Base-by-base conservation (phyloP, 2,888 invertebrate species). In the Mythimna ferrago region DNA sequence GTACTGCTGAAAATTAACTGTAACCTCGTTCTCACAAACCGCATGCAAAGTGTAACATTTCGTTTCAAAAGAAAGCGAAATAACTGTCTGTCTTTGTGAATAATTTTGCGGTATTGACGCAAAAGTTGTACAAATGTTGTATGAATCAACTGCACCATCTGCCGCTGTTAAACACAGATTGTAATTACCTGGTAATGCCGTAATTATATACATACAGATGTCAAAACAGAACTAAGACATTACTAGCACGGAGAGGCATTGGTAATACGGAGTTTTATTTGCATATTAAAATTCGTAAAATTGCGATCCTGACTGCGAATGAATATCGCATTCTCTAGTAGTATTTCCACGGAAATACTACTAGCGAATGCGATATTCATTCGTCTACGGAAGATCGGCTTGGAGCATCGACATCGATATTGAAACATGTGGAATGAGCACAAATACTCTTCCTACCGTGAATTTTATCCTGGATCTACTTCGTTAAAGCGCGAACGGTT, bases 401-500 rank as follows among this genome's bases (percentile, higher is more conserved):
- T 51, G 41, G 56, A 32, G 51, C 48, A 64, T 54, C 56, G 51
- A 51, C 58, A 35, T 61, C 21, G 62, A 57, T 72, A 79, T 60
- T 54, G 48, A 67, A 64, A 66, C 66, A 14, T 68, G 51, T 56
- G 54, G 53, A 66, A 68, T 51, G 56, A 68, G 38, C 11, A 58
- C 57, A 69, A 69, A 73, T 61, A 65, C 56, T 56, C 63, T 73
- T 84, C 81, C 78, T 82, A 88, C 86, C 58, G 35, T 73, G 65
- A 58, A 35, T 73, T 76, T 73, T 67, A 73, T 73, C 70, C 65
- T 67, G 56, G 51, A 82, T 56, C 71, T 77, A 76, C 80, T 92
- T 92, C 89, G 89, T 92, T 92, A 90, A 89, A 88, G 86, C 85
- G 82, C 82, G 76, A 82, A 80, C 88, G 83, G 88, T 91, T 74